Percentiles rank a stretch among this genome's conserved stretches.
Conservation (phyloP, 1,140 invertebrate species). For the Plectrocnemia conspersa region DNA sequence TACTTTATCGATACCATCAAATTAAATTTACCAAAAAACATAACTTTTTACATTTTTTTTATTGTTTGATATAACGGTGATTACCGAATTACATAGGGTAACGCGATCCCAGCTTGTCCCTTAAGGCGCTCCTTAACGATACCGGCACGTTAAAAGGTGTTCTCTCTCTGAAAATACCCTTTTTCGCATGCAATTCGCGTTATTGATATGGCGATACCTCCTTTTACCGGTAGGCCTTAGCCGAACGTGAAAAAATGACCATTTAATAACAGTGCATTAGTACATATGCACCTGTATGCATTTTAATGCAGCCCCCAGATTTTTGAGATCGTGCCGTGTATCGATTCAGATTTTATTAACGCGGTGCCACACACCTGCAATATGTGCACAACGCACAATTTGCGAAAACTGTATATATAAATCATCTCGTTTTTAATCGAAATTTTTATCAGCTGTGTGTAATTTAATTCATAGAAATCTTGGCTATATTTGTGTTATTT, state of each 20-base stretch:
- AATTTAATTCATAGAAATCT: background rate
- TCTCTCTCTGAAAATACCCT: background rate
- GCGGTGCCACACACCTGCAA: background rate
- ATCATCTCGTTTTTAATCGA: background rate
- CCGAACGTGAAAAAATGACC: conserved; percentile 24
- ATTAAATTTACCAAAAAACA: background rate
- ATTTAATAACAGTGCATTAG: conserved; percentile 31
- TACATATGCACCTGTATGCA: conserved; percentile 24
- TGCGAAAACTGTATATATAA: background rate
- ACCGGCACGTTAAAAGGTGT: background rate
- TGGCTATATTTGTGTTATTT: background rate
- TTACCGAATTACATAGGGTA: background rate
- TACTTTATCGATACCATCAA: background rate
- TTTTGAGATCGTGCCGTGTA: too few species aligned
- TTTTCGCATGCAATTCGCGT: background rate
- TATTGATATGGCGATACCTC: conserved; percentile 5
- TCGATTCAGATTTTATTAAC: too few species aligned
- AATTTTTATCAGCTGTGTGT: background rate
- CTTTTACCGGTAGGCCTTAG: conserved; percentile 6
- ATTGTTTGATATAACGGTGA: background rate
- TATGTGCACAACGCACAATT: background rate
- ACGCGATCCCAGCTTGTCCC: background rate
- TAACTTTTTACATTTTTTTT: background rate
- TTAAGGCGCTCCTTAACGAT: background rate
- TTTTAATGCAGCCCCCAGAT: too few species aligned